phyloP scores from a whole-genome alignment of 2,888 invertebrate genomes.

The Troglohyphantes excavatus region DNA sequence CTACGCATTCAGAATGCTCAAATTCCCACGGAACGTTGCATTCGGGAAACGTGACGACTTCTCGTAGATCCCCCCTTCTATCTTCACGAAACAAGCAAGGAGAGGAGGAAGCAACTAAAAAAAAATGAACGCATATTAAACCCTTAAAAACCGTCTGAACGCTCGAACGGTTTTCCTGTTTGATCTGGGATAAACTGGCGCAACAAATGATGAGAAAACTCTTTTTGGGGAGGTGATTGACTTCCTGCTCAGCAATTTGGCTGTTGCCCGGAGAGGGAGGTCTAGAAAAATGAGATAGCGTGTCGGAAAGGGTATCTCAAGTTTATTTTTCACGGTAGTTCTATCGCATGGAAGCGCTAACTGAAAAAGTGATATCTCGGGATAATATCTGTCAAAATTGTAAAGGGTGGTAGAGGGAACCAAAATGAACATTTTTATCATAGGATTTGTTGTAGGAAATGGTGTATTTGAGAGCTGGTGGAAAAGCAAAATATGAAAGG shows the following conservation, averaged over 20 bases:
- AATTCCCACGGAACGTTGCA: neutral
- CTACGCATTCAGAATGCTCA: neutral
- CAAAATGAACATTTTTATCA: no score
- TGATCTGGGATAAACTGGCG: conserved; percentile 37
- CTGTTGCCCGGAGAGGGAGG: neutral
- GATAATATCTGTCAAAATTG: no score
- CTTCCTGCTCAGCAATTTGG: conserved; percentile 31
- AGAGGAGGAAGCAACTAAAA: neutral
- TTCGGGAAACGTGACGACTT: neutral
- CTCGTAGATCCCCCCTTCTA: no score
- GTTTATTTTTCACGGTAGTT: no score
- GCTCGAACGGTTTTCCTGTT: conserved; percentile 61
- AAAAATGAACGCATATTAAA: neutral
- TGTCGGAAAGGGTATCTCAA: neutral
- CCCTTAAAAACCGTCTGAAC: conserved; percentile 41
- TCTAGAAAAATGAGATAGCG: neutral
- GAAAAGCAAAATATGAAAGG: no score
- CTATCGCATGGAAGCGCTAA: no score
- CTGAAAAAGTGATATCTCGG: no score
- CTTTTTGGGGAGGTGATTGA: conserved; percentile 53
- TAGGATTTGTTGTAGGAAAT: no score
- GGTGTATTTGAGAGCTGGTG: no score
- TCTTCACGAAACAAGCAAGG: neutral
- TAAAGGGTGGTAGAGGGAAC: no score
- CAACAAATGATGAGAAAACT: conserved; percentile 62